Percentiles rank a stretch among this genome's conserved stretches.
Conservation (phyloP, 2,797 vertebrate genomes). For the Mus spretus region DNA sequence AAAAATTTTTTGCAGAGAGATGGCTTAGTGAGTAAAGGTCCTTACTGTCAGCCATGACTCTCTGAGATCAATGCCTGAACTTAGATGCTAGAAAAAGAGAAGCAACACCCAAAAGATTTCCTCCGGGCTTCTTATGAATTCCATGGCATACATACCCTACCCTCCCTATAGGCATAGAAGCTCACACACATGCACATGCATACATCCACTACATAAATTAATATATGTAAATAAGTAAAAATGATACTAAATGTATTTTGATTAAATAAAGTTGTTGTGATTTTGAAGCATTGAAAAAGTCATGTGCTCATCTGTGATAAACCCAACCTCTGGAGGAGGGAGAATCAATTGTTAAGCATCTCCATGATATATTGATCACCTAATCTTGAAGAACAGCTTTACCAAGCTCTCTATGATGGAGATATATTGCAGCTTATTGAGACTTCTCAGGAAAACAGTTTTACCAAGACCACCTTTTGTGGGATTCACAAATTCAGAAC, state of each 20-base stretch:
- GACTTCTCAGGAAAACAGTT: background rate
- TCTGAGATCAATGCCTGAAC: background rate
- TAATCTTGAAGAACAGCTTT: background rate
- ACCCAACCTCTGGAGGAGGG: background rate
- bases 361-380: background rate
- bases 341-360: background rate
- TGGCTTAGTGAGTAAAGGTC: background rate
- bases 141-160: background rate
- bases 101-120: background rate
- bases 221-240: background rate
- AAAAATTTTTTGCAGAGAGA: background rate
- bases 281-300: conserved; percentile 8
- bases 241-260: background rate
- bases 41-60: no score
- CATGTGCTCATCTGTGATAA: background rate
- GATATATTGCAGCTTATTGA: background rate
- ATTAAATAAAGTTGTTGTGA: background rate
- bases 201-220: background rate
- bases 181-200: background rate
- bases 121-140: background rate
- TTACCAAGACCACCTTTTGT: conserved; percentile 4
- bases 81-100: background rate
- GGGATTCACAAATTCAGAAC: background rate
- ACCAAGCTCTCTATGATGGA: background rate
- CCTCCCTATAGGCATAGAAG: no score